Evolutionary conservation across 2,888 invertebrate species (phyloP).

Genomic region (Gisinianus flammeolus): DNA sequence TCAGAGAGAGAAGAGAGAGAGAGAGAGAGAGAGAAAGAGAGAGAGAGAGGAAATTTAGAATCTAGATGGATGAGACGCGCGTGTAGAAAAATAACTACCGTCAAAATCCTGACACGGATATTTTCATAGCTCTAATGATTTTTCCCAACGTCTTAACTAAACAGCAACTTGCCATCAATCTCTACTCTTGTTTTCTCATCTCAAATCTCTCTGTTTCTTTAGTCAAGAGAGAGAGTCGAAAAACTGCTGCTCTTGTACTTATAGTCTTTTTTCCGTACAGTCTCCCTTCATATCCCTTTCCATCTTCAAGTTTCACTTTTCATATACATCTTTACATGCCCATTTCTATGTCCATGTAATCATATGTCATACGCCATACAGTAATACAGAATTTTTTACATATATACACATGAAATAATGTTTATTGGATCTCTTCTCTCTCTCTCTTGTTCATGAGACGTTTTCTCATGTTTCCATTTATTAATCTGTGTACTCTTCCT

Average conservation of each 20-base stretch:
- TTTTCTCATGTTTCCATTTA: neutral
- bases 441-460: neutral
- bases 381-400: neutral
- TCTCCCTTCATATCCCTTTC: neutral
- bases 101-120: slow-evolving; percentile 42
- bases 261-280: neutral
- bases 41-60: neutral
- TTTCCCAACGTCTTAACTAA: slow-evolving; percentile 40
- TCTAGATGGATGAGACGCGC: slow-evolving; percentile 29
- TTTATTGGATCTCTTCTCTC: neutral
- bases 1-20: too few species aligned
- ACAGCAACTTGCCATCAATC: slow-evolving; percentile 38
- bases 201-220: slow-evolving; percentile 20
- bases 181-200: slow-evolving; percentile 33
- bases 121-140: slow-evolving; percentile 44
- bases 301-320: slow-evolving; percentile 18
- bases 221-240: neutral
- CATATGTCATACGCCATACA: too few species aligned
- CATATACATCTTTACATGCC: neutral
- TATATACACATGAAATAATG: neutral
- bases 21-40: too few species aligned
- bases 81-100: slow-evolving; percentile 40
- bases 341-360: neutral
- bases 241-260: neutral
- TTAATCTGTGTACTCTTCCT: neutral